These are phyloP conservation scores for Ctenicera cuprea DNA, from an alignment of 2,888 invertebrate species.

Conservation along the genomic window DNA sequence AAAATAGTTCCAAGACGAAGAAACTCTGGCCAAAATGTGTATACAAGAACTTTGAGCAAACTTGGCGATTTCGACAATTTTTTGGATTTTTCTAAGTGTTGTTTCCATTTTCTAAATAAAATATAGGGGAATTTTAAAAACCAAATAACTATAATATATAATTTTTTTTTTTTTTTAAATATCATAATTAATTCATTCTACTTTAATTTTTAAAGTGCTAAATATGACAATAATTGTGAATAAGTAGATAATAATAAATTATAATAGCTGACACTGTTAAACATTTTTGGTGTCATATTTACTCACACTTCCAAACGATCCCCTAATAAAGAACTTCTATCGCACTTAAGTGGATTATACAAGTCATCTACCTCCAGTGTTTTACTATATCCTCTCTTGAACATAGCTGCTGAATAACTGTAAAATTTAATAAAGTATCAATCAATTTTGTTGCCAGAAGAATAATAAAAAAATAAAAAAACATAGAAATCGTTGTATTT, in stretches of 20 bases:
- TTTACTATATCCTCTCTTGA: constrained; percentile 83
- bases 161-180: too few relatives aligned
- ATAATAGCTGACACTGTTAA: too few relatives aligned
- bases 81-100: constrained; percentile 77
- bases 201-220: too few relatives aligned
- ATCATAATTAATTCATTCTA: too few relatives aligned
- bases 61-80: constrained; percentile 77
- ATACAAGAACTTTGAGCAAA: constrained; percentile 79
- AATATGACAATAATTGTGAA: too few relatives aligned
- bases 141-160: too few relatives aligned
- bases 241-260: too few relatives aligned
- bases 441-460: too few relatives aligned
- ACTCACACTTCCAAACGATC: constrained; percentile 80
- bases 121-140: constrained; percentile 63
- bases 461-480: too few relatives aligned
- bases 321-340: constrained; percentile 82
- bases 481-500: too few relatives aligned
- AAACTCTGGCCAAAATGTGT: constrained; percentile 82
- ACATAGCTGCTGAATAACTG: constrained; percentile 87
- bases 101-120: constrained; percentile 84
- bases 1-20: constrained; percentile 78
- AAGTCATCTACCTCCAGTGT: constrained; percentile 85
- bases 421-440: constrained; percentile 59
- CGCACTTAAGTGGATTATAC: constrained; percentile 80
- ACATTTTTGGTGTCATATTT: not conserved